phyloP scores from a whole-genome alignment of 37 sponge, comb jelly and placozoan genomes.

The Axinella damicornis region DNA sequence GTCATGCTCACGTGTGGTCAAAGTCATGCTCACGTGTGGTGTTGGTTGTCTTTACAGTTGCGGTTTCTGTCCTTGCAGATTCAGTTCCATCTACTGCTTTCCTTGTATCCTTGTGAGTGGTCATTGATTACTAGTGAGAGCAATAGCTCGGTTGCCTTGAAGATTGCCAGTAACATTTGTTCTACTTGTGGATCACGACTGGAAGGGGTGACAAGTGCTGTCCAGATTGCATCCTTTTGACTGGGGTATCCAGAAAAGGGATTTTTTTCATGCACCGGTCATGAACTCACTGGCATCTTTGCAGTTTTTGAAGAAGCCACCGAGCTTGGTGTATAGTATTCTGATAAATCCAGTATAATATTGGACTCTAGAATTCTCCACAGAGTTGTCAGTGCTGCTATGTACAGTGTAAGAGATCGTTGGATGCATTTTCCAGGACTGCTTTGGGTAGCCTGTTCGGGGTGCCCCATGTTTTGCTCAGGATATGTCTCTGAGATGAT shows the following conservation, averaged over 20 bases:
- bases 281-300: slow-evolving; percentile 1
- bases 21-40: slow-evolving; percentile 49
- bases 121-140: no score
- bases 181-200: background rate
- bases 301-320: background rate
- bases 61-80: slow-evolving; percentile 6
- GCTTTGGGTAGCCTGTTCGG: no score
- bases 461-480: no score
- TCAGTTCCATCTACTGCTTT: no score
- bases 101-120: no score
- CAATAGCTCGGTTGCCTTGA: no score
- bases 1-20: slow-evolving; percentile 9
- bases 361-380: no score
- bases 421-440: no score
- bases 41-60: slow-evolving; percentile 37
- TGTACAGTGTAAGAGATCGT: no score
- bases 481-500: no score
- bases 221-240: slow-evolving; percentile 13
- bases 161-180: slow-evolving; percentile 11
- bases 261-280: background rate
- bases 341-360: no score
- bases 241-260: background rate
- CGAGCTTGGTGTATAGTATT: background rate
- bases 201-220: background rate
- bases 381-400: no score